Base-by-base conservation (phyloP, 2,113 vertebrate genomes). In the Loxodonta africana region DNA sequence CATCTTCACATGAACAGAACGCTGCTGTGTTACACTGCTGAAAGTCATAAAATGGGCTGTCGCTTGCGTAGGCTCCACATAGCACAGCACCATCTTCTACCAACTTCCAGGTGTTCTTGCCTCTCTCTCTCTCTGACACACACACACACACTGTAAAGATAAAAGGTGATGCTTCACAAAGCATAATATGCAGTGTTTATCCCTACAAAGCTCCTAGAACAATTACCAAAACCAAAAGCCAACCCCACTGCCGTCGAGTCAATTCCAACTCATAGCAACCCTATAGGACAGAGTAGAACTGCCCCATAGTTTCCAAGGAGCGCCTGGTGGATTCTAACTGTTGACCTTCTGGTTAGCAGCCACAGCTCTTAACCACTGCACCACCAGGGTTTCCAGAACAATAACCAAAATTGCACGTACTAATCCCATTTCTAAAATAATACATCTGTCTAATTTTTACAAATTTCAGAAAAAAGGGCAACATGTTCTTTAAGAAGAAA, bases 361-460 rank as follows among this genome's bases (percentile, higher is more conserved):
- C 37, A 37, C 2, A 37, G 37, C 37, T 37, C 37, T 37, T 37
- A 37, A 37, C 37, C 37, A 37, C 37, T 37, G 37, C 37, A 37
- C 37, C 37, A 37, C 37, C 37, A 37, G 37, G 37, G 37, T 37
- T 37, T 37, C 37, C 37, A 37, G 37, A 37, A 37, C 37, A 37
- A 81, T 83, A 89, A 83, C 69, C 33, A 90, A 67, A 67, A 44
- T 5, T 25, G 33, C 28, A 69, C 1, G 26, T 41, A 73, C 18
- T 67, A 51, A 67, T 69, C 69, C 62, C 71, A 90, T 5, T 94
- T 76, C 86, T 80, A 48, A 95, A 90, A 77, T n/a, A 74, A 91
- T 77, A 88, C 41, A 17, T 25, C 37, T 69, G 37, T 23, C 76
- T 69, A 53, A 90, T 33, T 83, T 83, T 94, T 82, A 41, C 8